phyloP scores from a whole-genome alignment of 2,797 vertebrate genomes.

The Phaenicophaeus curvirostris region DNA sequence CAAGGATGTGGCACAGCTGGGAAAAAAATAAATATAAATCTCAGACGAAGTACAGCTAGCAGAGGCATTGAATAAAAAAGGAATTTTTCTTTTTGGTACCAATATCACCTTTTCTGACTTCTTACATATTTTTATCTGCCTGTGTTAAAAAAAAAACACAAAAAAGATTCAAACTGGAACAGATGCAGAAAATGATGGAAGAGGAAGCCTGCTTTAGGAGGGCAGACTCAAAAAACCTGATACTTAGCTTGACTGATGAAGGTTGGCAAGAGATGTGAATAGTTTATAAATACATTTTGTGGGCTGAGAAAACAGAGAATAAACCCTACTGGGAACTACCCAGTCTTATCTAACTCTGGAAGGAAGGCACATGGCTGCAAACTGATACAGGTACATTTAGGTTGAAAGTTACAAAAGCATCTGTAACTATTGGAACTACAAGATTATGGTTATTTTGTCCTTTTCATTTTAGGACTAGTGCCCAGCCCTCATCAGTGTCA shows the following conservation, averaged over 20 bases:
- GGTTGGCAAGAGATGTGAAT: neutral
- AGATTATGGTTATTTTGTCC: neutral
- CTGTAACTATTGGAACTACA: neutral
- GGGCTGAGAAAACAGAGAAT: neutral
- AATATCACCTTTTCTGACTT: constrained; percentile 2
- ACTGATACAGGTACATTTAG: neutral
- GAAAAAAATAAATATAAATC: constrained; percentile 55
- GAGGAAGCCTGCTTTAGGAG: neutral
- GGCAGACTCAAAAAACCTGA: neutral
- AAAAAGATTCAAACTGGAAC: neutral
- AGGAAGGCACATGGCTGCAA: neutral
- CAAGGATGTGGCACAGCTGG: constrained; percentile 64
- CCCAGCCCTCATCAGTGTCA: neutral
- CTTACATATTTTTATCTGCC: neutral
- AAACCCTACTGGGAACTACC: neutral
- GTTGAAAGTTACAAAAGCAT: neutral
- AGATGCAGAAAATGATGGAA: neutral
- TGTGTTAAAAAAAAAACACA: neutral
- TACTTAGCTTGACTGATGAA: neutral
- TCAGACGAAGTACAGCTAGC: neutral
- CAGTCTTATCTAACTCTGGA: neutral
- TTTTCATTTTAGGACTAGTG: neutral
- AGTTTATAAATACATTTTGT: neutral
- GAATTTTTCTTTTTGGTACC: neutral
- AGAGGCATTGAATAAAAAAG: constrained; percentile 19